phyloP scores from a whole-genome alignment of 2,888 invertebrate species.

The Glyphotaelius pellucidus region DNA sequence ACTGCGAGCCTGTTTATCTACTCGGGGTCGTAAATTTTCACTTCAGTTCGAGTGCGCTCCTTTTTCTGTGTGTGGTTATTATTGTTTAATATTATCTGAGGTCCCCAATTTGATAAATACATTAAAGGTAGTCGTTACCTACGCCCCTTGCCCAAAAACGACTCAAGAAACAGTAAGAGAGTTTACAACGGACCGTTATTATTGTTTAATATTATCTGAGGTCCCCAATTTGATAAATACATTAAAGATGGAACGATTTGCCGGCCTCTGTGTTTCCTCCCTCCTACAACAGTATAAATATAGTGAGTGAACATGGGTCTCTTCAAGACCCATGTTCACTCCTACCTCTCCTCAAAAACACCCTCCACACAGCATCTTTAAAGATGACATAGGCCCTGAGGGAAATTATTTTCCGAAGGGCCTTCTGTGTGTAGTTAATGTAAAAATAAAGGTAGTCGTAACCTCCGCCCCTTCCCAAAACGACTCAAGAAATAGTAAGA shows the following conservation, averaged over 20 bases:
- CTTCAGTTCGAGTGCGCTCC: not conserved
- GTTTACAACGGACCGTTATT: not conserved
- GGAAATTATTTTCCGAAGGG: too few species aligned
- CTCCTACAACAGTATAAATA: too few species aligned
- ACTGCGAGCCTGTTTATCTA: conserved; percentile 23
- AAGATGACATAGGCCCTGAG: too few species aligned
- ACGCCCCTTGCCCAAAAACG: not conserved
- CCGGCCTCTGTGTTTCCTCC: too few species aligned
- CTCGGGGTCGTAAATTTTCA: conserved; percentile 27
- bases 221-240: too few species aligned
- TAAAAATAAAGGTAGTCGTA: not conserved
- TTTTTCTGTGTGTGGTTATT: conserved; percentile 13
- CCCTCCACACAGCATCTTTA: too few species aligned
- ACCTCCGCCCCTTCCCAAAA: not conserved
- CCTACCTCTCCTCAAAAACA: too few species aligned
- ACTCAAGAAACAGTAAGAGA: not conserved
- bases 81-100: conserved; percentile 2
- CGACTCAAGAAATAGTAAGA: not conserved
- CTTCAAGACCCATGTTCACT: too few species aligned
- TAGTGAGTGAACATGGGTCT: too few species aligned
- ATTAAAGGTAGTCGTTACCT: not conserved
- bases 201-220: too few species aligned
- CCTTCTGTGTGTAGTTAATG: too few species aligned
- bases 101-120: not conserved
- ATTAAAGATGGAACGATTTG: too few species aligned